phyloP scores from a whole-genome alignment of 2,797 vertebrate genomes.

The Tenualosa thibaudeaui region DNA sequence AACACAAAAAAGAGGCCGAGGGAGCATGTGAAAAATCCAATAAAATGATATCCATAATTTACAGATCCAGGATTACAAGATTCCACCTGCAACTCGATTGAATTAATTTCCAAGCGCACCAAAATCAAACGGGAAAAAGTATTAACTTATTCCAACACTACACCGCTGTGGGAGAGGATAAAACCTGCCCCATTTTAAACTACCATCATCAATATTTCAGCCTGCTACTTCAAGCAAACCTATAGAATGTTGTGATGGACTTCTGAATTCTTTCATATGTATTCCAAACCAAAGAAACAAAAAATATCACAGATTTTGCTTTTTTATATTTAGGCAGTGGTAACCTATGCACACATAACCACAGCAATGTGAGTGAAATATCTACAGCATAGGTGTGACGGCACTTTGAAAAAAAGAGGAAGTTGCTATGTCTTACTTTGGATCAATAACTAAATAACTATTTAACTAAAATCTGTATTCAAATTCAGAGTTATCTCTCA shows the following conservation, averaged over 20 bases:
- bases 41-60: slow-evolving; percentile 76
- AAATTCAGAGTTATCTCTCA: background rate
- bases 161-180: slow-evolving; percentile 66
- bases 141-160: slow-evolving; percentile 74
- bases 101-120: slow-evolving; percentile 70
- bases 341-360: background rate
- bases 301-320: background rate
- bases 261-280: slow-evolving; percentile 31
- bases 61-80: slow-evolving; percentile 72
- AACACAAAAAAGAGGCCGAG: slow-evolving; percentile 61
- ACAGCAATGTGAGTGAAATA: background rate
- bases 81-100: slow-evolving; percentile 64
- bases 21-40: slow-evolving; percentile 67
- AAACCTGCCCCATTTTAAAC: slow-evolving; percentile 59
- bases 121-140: slow-evolving; percentile 69
- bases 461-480: background rate
- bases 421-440: background rate
- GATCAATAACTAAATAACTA: background rate
- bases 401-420: background rate
- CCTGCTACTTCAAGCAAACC: slow-evolving; percentile 39
- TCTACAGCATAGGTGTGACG: background rate
- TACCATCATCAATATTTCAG: slow-evolving; percentile 65
- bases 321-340: background rate
- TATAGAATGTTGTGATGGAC: slow-evolving; percentile 16
- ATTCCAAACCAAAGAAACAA: slow-evolving; percentile 11